Percentiles rank a stretch among this genome's conserved stretches.
These are phyloP conservation scores for Eubucco bourcierii DNA, from an alignment of 2,113 vertebrate species.

Conservation along the genomic window DNA sequence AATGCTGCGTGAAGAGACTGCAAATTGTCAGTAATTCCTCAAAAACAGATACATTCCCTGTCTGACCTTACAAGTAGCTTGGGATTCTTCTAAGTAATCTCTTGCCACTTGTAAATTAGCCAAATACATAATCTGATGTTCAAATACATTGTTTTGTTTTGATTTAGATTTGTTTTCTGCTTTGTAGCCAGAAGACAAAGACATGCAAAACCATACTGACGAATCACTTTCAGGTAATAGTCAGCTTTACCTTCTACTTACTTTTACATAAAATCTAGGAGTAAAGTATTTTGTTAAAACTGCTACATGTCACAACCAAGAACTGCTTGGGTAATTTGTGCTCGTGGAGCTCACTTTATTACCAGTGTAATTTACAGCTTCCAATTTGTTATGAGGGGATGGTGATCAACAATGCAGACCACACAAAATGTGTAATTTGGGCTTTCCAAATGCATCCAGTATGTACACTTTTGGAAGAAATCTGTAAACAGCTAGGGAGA, in stretches of 20 bases:
- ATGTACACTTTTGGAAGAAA: neutral
- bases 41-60: neutral
- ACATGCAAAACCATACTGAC: constrained; percentile 53
- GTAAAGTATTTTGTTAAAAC: neutral
- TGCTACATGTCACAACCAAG: neutral
- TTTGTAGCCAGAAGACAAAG: constrained; percentile 79
- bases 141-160: constrained; percentile 36
- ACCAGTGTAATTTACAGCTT: neutral
- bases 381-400: neutral
- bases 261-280: neutral
- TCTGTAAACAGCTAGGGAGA: neutral
- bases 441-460: neutral
- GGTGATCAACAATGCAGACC: neutral
- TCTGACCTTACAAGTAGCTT: neutral
- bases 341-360: neutral
- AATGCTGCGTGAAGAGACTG: neutral
- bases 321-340: neutral
- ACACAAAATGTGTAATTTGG: neutral
- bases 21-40: neutral
- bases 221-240: constrained; percentile 74
- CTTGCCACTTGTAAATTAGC: neutral
- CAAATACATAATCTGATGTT: neutral
- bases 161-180: constrained; percentile 45
- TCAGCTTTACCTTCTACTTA: neutral
- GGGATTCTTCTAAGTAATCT: neutral